These are phyloP conservation scores for Chinchilla lanigera DNA, from an alignment of 2,113 vertebrate genomes.

Conservation along the genomic window DNA sequence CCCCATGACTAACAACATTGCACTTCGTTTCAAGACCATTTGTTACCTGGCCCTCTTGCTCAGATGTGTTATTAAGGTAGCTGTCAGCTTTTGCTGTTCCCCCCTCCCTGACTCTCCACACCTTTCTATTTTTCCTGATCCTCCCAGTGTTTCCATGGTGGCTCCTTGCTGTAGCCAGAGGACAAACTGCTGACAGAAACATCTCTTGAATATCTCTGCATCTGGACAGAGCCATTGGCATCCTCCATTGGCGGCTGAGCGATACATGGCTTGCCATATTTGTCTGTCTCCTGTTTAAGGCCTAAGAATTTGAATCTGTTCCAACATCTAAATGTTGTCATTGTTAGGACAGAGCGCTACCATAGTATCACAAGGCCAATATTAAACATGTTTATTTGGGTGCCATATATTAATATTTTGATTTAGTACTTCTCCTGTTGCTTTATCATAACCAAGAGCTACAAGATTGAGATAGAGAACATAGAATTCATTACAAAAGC, in stretches of 20 bases:
- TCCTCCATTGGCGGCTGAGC: constrained; percentile 48
- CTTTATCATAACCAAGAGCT: background rate
- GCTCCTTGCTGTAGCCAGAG: constrained; percentile 56
- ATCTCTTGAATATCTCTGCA: constrained; percentile 65
- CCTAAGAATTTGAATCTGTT: constrained; percentile 66
- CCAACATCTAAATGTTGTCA: constrained; percentile 61
- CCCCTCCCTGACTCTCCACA: background rate
- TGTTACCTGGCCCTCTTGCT: constrained; percentile 57
- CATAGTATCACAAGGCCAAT: constrained; percentile 53
- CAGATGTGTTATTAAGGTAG: background rate
- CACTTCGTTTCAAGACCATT: background rate
- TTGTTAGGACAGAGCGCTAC: constrained; percentile 63
- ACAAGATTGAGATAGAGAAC: background rate
- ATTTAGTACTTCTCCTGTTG: background rate
- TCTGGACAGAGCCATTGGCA: constrained; percentile 71
- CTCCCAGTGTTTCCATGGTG: constrained; percentile 63
- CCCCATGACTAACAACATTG: constrained; percentile 12
- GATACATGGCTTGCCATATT: constrained; percentile 38
- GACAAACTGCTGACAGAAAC: constrained; percentile 68
- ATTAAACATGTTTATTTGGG: constrained; percentile 60
- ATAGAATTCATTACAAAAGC: background rate
- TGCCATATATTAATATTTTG: constrained; percentile 43
- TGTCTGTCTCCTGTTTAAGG: constrained; percentile 68
- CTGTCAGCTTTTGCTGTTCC: background rate
- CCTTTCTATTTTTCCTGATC: constrained; percentile 62